These are phyloP conservation scores for Micromussa lordhowensis DNA, from an alignment of 92 coral and sea anemone genomes.

Conservation along the genomic window DNA sequence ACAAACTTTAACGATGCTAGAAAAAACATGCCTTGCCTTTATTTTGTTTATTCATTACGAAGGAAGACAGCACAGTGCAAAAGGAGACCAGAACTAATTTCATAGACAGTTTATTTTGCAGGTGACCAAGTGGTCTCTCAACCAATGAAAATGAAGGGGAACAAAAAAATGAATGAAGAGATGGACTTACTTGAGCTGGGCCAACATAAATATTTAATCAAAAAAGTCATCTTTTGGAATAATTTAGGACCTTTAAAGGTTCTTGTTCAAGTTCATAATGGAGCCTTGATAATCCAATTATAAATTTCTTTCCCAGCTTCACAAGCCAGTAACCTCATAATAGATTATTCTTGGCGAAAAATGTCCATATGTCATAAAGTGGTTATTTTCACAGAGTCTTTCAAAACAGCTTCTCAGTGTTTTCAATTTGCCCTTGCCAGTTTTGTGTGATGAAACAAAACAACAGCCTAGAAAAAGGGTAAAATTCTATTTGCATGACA, in stretches of 20 bases:
- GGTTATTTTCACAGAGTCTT: background rate
- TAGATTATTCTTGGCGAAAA: background rate
- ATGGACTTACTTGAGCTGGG: background rate
- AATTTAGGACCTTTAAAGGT: background rate
- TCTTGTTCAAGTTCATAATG: background rate
- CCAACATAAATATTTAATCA: background rate
- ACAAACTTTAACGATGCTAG: background rate
- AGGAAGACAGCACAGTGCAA: background rate
- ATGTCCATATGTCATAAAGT: background rate
- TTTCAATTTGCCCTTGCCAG: background rate
- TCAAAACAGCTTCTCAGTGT: background rate
- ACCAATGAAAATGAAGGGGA: background rate
- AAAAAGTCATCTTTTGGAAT: background rate
- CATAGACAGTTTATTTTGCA: background rate
- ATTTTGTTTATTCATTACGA: background rate
- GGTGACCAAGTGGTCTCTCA: background rate
- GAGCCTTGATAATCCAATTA: no score
- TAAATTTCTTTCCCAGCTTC: no score
- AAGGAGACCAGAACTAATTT: background rate
- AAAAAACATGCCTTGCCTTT: background rate
- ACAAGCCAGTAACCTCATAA: no score
- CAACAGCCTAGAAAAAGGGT: background rate
- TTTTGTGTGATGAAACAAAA: constrained; percentile 10
- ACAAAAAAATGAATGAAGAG: background rate
- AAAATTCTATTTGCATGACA: background rate